Base-by-base conservation (phyloP, 2,888 invertebrate species). In the Polietes domitor region DNA sequence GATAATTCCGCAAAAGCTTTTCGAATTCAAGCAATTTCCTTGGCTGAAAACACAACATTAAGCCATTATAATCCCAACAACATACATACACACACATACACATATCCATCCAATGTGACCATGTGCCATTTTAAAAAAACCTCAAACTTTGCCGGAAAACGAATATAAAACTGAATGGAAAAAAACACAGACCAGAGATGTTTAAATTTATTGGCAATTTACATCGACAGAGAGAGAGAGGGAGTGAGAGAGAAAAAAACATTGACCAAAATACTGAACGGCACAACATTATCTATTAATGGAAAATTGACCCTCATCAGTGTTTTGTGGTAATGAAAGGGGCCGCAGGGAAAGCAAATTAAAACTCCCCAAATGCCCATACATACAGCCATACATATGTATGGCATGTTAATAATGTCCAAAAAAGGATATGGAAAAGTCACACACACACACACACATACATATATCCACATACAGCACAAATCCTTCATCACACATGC, bases 261-360 rank as follows among this genome's bases (percentile, higher is more conserved):
- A 63, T 17, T 17, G 37, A 21, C 19, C 65, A 68, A 68, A 37
- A 43, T 43, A 12, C 24, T 2, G 12, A 21, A 61, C 24, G 15
- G 24, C 9, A 43, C 37, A 63, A 63, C 61, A 76, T 78, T 72
- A 74, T 70, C 74, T 80, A 80, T 80, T 74, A 80, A 74, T 80
- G 58, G 32, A 55, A 74, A 61, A 41, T 70, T 80, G 68, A 80
- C 79, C 79, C 79, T 70, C 55, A 74, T 68, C 79, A 80, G 32
- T 47, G 72, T 24, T 50, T 53, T 26, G 63, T 73, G 78, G 72
- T 65, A 10, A 65, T 65, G 24, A 26, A 43, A 24, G 5, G 1
- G 19, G 19, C 2, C 17, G 24, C 21, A 21, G 24, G 21, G 24
- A 43, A 24, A 61, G 10, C n/a, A 41, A 43, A 43, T 43, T 24